These are phyloP conservation scores for Brenthis daphne DNA, from an alignment of 2,888 invertebrate genomes.

Conservation along the genomic window DNA sequence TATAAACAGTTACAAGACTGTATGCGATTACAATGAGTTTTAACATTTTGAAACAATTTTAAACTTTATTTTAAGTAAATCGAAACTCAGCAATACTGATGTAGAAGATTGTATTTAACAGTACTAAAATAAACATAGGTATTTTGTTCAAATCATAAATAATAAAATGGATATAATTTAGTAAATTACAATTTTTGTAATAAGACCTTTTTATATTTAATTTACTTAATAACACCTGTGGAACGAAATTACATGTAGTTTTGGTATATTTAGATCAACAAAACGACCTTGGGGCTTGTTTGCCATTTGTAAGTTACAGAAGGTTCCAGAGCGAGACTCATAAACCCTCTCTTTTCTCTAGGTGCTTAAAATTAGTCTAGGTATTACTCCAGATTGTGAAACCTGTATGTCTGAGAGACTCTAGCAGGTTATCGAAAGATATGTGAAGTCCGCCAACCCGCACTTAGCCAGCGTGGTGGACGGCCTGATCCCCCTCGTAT, in stretches of 20 bases:
- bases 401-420: too few species aligned
- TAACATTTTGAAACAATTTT: slow-evolving; percentile 19
- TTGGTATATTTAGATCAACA: background rate
- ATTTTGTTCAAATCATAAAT: background rate
- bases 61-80: background rate
- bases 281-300: too few species aligned
- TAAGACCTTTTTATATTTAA: slow-evolving; percentile 20
- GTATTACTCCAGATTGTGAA: too few species aligned
- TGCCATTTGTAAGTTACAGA: background rate
- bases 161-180: slow-evolving; percentile 9
- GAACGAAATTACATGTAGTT: background rate
- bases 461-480: too few species aligned
- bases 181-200: slow-evolving; percentile 14
- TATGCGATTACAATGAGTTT: slow-evolving; percentile 17
- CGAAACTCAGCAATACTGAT: background rate
- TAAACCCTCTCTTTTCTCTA: too few species aligned
- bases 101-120: background rate
- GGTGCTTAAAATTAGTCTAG: too few species aligned
- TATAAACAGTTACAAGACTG: slow-evolving; percentile 10
- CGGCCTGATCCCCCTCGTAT: too few species aligned
- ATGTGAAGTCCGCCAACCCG: too few species aligned
- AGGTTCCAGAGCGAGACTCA: too few species aligned
- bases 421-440: too few species aligned
- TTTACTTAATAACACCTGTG: slow-evolving; percentile 3
- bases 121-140: background rate